A percentile compares a stretch with the other conserved stretches of the same genome.
Conservation (phyloP, 1,140 invertebrate genomes). For the Aphaenogaster rudis region DNA sequence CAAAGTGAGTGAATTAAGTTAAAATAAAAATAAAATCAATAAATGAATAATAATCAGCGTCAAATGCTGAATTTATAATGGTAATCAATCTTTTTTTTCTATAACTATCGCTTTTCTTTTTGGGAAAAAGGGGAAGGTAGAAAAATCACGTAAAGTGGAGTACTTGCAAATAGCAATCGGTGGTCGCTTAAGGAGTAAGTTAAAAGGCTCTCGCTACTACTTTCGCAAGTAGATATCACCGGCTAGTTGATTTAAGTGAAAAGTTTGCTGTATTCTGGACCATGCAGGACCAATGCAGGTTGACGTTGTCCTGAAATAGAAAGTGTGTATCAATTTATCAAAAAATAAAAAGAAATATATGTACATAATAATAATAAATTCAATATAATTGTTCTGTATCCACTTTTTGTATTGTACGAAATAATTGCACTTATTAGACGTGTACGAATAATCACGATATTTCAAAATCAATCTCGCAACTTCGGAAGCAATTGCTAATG, state of each 20-base stretch:
- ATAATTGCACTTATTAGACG: neutral
- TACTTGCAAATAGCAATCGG: constrained; percentile 2
- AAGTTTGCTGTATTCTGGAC: constrained; percentile 21
- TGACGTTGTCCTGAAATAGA: neutral
- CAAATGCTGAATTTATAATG: neutral
- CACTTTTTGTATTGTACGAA: neutral
- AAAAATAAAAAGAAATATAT: neutral
- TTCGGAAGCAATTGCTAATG: neutral
- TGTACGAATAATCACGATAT: neutral
- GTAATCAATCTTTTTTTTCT: neutral
- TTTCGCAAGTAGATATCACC: constrained; percentile 12
- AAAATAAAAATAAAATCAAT: neutral
- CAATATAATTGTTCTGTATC: neutral
- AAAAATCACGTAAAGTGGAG: constrained; percentile 8
- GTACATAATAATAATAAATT: neutral
- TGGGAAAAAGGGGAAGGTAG: neutral
- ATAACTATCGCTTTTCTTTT: neutral
- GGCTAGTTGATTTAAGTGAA: constrained; percentile 20
- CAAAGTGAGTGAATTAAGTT: neutral
- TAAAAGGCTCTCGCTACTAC: constrained; percentile 3
- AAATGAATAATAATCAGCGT: neutral
- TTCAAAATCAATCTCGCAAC: neutral
- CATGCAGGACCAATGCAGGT: neutral
- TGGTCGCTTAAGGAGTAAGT: constrained; percentile 11
- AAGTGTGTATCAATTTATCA: neutral